These are phyloP conservation scores for Papilio glaucus DNA, from an alignment of 1,140 invertebrate genomes.

Conservation along the genomic window DNA sequence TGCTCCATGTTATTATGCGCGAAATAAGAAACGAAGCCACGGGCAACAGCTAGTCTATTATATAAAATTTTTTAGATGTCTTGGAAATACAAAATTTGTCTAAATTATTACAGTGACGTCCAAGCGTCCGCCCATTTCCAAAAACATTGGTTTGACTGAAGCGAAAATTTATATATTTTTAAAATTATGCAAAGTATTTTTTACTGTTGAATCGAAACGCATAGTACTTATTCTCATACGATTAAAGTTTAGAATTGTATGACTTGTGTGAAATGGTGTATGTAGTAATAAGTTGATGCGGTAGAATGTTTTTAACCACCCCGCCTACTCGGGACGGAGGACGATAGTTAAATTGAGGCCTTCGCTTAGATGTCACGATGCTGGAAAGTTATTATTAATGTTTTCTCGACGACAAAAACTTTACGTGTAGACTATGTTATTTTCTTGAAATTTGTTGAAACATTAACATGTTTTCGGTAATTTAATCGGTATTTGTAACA, in stretches of 20 bases:
- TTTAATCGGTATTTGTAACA: no score
- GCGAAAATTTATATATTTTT: constrained; percentile 16
- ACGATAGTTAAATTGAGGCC: constrained; percentile 53
- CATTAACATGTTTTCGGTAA: no score
- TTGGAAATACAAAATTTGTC: neutral
- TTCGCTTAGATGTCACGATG: constrained; percentile 62
- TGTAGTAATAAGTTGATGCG: neutral
- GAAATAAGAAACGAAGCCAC: no score
- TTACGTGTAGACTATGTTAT: neutral
- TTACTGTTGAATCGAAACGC: neutral
- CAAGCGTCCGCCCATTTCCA: constrained; percentile 24
- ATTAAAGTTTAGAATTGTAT: neutral
- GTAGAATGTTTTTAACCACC: constrained; percentile 46
- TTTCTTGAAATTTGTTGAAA: no score
- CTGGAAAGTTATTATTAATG: constrained; percentile 60
- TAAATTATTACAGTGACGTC: constrained; percentile 16
- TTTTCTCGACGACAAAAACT: constrained; percentile 37
- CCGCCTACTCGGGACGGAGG: constrained; percentile 49
- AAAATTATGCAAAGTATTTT: neutral
- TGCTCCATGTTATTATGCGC: no score
- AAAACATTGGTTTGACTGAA: constrained; percentile 29
- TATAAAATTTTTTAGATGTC: neutral
- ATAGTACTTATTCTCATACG: neutral
- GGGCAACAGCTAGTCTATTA: neutral
- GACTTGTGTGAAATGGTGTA: neutral